A percentile compares a stretch with the other conserved stretches of the same genome.
Conservation (phyloP, 2,797 vertebrate genomes). For the Borostomias antarcticus region DNA sequence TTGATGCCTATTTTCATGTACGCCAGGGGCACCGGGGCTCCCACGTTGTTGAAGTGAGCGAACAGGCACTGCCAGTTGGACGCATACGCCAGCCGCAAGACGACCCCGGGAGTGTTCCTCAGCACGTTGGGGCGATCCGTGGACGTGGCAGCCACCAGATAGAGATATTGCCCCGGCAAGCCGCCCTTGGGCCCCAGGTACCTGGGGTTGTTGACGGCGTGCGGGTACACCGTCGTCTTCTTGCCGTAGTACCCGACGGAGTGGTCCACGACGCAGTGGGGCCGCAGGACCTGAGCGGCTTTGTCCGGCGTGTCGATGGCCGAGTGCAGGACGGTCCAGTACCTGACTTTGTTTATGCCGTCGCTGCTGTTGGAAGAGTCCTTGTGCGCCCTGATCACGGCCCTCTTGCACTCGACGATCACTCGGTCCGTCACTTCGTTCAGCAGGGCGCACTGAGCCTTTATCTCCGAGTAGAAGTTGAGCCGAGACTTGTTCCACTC, state of each 20-base stretch:
- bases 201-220: neutral
- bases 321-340: neutral
- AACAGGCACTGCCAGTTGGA: neutral
- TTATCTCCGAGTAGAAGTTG: neutral
- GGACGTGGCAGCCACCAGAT: neutral
- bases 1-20: conserved; percentile 2
- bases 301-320: neutral
- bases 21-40: neutral
- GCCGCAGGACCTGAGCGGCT: conserved; percentile 3
- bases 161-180: neutral
- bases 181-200: neutral
- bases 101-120: neutral
- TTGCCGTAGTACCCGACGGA: neutral
- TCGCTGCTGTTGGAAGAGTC: conserved; percentile 4
- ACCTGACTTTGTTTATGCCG: conserved; percentile 5
- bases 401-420: neutral
- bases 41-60: neutral
- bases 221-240: neutral
- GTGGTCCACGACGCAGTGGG: conserved; percentile 1
- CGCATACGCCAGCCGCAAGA: neutral
- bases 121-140: neutral
- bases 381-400: conserved; percentile 1
- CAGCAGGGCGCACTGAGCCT: neutral
- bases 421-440: neutral
- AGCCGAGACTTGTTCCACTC: conserved; percentile 1